Base-by-base conservation (phyloP, 1,140 invertebrate genomes). In the Zaprionus nigranus region DNA sequence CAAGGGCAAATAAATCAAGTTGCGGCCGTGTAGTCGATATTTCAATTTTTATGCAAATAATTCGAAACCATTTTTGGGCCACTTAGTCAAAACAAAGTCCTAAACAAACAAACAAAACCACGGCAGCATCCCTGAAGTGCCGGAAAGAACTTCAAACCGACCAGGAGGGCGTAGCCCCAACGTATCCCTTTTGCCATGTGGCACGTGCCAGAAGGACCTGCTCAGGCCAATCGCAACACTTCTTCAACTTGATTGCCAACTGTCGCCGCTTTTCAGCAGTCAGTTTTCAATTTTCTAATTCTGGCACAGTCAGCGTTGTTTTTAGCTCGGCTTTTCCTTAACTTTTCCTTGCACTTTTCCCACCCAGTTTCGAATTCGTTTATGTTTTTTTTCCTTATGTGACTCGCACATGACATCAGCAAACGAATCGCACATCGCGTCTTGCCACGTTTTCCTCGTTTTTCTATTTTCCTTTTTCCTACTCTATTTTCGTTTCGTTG, bases 1-100 rank as follows among this genome's bases (percentile, higher is more conserved):
- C 59, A 56, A 65, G 53, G 49, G 28, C 63, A 79, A 79, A 85
- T 77, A 81, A 84, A 85, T 85, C 82, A 81, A 56, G 68, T 63
- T 63, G 63, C 65, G 53, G 54, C 58, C 82, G 40, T 64, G 63
- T 59, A 73, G 82, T 86, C 71, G 69, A 87, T 79, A 73, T 87
- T 76, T 70, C 82, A 79, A 79, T 82, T 77, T 75, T 84, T 81
- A 87, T 87, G 84, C 62, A 87, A 87, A 87, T 87, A 87, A 70
- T 73, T 53, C 58, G 65, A 70, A 88, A 90, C 81, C 81, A 84
- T 83, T 88, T 79, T 75, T 81, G 71, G 38, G 40, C 49, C 84
- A 87, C 85, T 84, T 79, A 81, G 81, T 88, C 84, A 88, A 81
- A 88, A 84, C 70, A 80, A 72, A 83, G 75, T 74, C 85, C 85